A percentile compares a stretch with the other conserved stretches of the same genome.
Conservation (phyloP, 2,113 vertebrate species). For the Rynchops niger region DNA sequence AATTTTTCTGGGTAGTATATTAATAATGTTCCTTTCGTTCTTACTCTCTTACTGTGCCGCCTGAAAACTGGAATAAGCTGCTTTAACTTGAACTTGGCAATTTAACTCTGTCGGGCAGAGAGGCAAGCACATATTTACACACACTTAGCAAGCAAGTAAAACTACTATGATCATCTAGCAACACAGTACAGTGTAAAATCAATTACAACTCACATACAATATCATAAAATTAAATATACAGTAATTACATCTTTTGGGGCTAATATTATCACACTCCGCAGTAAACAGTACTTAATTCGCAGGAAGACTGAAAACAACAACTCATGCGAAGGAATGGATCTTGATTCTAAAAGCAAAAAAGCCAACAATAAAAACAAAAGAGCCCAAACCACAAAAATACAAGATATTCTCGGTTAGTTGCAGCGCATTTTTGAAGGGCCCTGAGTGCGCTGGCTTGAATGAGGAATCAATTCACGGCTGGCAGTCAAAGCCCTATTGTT, state of each 20-base stretch:
- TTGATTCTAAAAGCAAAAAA: not conserved
- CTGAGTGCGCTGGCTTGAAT: not conserved
- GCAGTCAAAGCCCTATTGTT: not conserved
- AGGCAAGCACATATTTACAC: not conserved
- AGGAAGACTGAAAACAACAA: not conserved
- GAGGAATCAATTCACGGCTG: not conserved
- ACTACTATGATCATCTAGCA: not conserved
- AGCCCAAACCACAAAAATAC: not conserved
- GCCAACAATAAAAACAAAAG: rapidly evolving
- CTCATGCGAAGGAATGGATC: not conserved
- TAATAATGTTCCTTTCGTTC: not conserved
- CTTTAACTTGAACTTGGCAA: not conserved
- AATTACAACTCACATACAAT: not conserved
- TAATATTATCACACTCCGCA: not conserved
- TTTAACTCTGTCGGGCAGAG: not conserved
- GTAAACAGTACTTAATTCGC: not conserved
- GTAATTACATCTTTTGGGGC: not conserved
- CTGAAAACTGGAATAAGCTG: not conserved
- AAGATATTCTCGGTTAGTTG: not conserved
- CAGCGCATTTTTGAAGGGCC: not conserved
- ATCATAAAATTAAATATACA: not conserved
- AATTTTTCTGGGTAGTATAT: not conserved
- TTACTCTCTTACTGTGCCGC: not conserved
- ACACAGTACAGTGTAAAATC: not conserved
- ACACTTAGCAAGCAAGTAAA: not conserved